These are phyloP conservation scores for Panthera tigris DNA, from an alignment of 2,113 vertebrate species.

Conservation along the genomic window DNA sequence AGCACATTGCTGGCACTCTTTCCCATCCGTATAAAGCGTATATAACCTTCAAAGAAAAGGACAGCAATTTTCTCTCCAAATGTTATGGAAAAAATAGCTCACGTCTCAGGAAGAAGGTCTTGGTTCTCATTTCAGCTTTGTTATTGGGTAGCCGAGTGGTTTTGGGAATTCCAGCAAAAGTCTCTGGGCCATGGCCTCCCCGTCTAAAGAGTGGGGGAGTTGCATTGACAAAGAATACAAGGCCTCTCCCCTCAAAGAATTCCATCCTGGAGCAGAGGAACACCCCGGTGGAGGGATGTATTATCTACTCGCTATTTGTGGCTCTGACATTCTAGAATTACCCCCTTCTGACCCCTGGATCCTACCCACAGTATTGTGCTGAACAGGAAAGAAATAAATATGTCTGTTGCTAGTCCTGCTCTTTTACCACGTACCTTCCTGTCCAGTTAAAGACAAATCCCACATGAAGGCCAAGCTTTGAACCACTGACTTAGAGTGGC, in stretches of 20 bases:
- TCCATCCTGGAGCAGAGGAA: background rate
- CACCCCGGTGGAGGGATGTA: fast-evolving
- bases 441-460: background rate
- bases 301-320: background rate
- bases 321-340: background rate
- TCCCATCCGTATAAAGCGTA: background rate
- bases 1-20: background rate
- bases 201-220: background rate
- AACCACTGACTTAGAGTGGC: background rate
- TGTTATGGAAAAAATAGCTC: background rate
- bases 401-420: background rate
- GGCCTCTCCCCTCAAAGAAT: background rate
- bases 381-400: background rate
- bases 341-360: background rate
- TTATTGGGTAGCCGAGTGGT: background rate
- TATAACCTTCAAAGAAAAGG: background rate
- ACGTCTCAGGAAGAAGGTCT: background rate
- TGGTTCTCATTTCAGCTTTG: background rate
- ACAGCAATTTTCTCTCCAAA: background rate
- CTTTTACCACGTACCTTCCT: background rate
- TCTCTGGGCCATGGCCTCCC: background rate
- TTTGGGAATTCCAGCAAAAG: background rate
- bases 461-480: background rate
- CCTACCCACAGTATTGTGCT: background rate
- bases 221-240: background rate